phyloP scores from a whole-genome alignment of 1,140 invertebrate genomes.

The Tetranychus cinnabarinus region DNA sequence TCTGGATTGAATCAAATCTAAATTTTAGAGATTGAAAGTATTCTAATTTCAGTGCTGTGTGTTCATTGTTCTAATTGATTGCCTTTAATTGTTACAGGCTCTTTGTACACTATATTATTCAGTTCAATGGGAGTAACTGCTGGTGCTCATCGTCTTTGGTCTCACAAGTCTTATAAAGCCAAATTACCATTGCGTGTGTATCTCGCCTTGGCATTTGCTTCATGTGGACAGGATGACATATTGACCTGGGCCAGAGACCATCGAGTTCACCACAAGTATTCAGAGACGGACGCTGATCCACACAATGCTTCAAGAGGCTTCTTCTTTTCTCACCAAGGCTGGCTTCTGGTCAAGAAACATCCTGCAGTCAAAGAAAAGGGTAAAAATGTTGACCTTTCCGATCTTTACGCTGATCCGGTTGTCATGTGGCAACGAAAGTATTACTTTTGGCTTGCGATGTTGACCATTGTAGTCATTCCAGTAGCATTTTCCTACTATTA shows the following conservation, averaged over 20 bases:
- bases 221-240: conserved; percentile 6
- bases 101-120: not conserved
- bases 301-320: conserved; percentile 27
- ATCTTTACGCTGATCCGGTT: conserved; percentile 56
- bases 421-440: conserved; percentile 48
- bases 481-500: not conserved
- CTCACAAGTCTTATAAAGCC: conserved; percentile 51
- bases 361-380: conserved; percentile 57
- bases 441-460: not conserved
- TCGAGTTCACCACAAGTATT: conserved; percentile 14
- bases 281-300: conserved; percentile 14
- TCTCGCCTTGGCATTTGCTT: conserved; percentile 15
- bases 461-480: not conserved
- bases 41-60: too few relatives aligned
- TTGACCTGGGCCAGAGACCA: conserved; percentile 13
- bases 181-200: conserved; percentile 22
- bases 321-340: conserved; percentile 53
- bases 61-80: not conserved
- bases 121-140: conserved; percentile 46
- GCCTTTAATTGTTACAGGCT: not conserved
- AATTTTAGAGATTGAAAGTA: too few relatives aligned
- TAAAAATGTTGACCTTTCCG: conserved; percentile 54
- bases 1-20: too few relatives aligned
- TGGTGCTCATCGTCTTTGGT: conserved; percentile 81
- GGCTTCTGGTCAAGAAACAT: conserved; percentile 49